Percentiles rank a stretch among this genome's conserved stretches.
These are phyloP conservation scores for Tetropium fuscum DNA, from an alignment of 2,888 invertebrate species.

Conservation along the genomic window DNA sequence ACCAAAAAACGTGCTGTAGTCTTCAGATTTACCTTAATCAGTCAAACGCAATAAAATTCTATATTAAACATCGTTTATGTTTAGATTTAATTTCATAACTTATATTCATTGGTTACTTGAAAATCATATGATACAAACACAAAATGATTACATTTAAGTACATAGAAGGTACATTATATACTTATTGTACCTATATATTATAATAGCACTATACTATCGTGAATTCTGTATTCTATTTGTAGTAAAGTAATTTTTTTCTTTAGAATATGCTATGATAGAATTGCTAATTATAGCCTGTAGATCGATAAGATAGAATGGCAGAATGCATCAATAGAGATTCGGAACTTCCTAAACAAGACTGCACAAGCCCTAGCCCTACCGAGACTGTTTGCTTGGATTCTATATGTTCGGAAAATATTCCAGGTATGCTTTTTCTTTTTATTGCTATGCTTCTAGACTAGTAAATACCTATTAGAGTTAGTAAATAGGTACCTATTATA, in stretches of 20 bases:
- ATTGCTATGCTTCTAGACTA: too few species aligned
- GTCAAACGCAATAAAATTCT: too few species aligned
- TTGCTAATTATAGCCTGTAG: constrained; percentile 36
- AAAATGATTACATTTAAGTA: not conserved
- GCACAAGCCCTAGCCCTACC: constrained; percentile 64
- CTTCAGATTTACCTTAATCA: not conserved
- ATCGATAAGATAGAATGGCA: constrained; percentile 65
- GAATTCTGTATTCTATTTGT: too few species aligned
- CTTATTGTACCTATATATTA: too few species aligned
- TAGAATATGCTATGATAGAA: constrained; percentile 22
- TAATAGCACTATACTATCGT: not conserved
- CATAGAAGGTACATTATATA: too few species aligned
- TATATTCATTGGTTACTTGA: not conserved
- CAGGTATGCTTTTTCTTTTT: constrained; percentile 50
- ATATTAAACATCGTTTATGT: not conserved
- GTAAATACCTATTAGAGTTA: too few species aligned
- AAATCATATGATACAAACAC: constrained; percentile 1
- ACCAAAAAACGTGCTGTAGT: constrained; percentile 4
- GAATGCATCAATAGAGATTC: constrained; percentile 59
- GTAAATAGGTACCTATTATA: too few species aligned
- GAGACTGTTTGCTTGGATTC: constrained; percentile 63
- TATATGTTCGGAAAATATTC: constrained; percentile 56
- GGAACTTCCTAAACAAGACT: constrained; percentile 62
- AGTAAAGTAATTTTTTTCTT: constrained; percentile 17
- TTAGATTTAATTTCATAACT: not conserved